Conservation (phyloP, 2,888 invertebrate genomes). For the Drosophila quasianomalipes region DNA sequence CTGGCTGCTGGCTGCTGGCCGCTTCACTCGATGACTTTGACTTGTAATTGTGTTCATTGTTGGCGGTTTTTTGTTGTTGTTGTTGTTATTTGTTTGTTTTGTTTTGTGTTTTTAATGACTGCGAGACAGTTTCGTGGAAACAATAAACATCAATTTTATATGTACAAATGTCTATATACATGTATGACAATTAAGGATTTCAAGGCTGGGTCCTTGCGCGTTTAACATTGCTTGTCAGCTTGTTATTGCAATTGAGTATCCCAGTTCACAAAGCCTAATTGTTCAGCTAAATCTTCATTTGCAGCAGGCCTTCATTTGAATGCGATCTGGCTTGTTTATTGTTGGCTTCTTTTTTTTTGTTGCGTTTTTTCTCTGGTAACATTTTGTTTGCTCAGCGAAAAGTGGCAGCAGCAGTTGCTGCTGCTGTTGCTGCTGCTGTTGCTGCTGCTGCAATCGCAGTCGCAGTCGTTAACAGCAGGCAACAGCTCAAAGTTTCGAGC, state of each 20-base stretch:
- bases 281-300: slow-evolving; percentile 21
- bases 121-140: slow-evolving; percentile 39
- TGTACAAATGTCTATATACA: background rate
- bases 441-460: slow-evolving; percentile 25
- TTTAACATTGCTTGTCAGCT: slow-evolving; percentile 42
- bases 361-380: slow-evolving; percentile 34
- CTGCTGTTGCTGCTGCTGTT: slow-evolving; percentile 10
- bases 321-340: slow-evolving; percentile 4
- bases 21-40: slow-evolving; percentile 72
- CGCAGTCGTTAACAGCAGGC: slow-evolving; percentile 44
- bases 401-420: slow-evolving; percentile 49
- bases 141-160: slow-evolving; percentile 66
- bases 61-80: slow-evolving; percentile 17
- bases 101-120: slow-evolving; percentile 29
- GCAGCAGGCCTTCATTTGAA: slow-evolving; percentile 7
- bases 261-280: slow-evolving; percentile 8
- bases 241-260: slow-evolving; percentile 8
- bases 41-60: slow-evolving; percentile 70
- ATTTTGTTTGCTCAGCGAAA: slow-evolving; percentile 71
- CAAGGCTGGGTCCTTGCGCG: slow-evolving; percentile 69
- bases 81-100: slow-evolving; percentile 5
- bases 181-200: slow-evolving; percentile 71
- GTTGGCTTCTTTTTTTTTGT: slow-evolving; percentile 18
- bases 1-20: slow-evolving; percentile 31
- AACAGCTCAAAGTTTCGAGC: slow-evolving; percentile 51